Percentiles rank a stretch among this genome's conserved stretches.
phyloP scores from a whole-genome alignment of 2,113 vertebrate genomes.

The Garra rufa region DNA sequence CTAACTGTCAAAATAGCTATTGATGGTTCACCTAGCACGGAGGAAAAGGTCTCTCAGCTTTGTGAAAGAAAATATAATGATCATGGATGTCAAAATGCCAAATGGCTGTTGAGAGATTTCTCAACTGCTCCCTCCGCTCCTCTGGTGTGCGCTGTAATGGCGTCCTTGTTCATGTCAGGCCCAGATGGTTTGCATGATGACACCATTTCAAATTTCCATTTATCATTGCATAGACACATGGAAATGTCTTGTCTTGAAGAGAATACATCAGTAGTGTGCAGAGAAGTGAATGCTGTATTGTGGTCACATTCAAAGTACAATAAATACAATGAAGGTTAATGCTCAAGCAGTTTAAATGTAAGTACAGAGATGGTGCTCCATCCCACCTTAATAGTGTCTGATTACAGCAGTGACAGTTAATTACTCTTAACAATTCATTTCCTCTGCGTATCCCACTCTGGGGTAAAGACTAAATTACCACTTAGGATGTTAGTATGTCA shows the following conservation, averaged over 20 bases:
- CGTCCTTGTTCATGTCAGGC: constrained; percentile 34
- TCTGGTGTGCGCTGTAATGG: not conserved
- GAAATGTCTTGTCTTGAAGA: constrained; percentile 31
- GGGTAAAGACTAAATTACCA: constrained; percentile 58
- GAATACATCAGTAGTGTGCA: constrained; percentile 28
- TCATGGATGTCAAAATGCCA: constrained; percentile 48
- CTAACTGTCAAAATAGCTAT: constrained; percentile 16
- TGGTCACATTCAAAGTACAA: not conserved
- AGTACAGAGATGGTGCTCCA: not conserved
- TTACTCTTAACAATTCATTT: constrained; percentile 55
- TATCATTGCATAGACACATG: constrained; percentile 36
- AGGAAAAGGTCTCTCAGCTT: constrained; percentile 26
- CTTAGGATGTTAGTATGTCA: constrained; percentile 51
- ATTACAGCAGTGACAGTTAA: constrained; percentile 56
- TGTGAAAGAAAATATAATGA: constrained; percentile 32
- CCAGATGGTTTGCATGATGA: constrained; percentile 39
- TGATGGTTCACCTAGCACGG: not conserved
- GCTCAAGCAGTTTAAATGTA: not conserved
- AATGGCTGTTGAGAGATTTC: constrained; percentile 31
- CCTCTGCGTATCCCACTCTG: constrained; percentile 50
- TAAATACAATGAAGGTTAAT: not conserved
- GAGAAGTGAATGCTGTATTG: not conserved
- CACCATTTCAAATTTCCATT: constrained; percentile 49
- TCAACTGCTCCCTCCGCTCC: not conserved
- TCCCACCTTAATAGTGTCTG: constrained; percentile 49